A percentile compares a stretch with the other conserved stretches of the same genome.
These are phyloP conservation scores for Drosophila diplacantha DNA, from an alignment of 2,888 invertebrate genomes.

Conservation along the genomic window DNA sequence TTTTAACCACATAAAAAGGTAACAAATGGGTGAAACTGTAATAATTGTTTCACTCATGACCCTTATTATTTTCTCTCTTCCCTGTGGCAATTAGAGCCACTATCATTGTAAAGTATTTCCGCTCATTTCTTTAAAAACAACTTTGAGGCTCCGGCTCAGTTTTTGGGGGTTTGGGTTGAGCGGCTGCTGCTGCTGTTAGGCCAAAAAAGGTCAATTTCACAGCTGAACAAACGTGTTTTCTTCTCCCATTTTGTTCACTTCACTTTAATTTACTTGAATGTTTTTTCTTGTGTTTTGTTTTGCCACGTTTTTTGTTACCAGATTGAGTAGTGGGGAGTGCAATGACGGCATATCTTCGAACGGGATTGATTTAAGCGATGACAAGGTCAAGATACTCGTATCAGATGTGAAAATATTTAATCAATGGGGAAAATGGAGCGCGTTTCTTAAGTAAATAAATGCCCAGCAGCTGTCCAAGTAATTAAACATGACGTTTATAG, in stretches of 20 bases:
- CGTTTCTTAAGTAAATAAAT: constrained; percentile 14
- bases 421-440: constrained; percentile 26
- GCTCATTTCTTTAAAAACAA: constrained; percentile 40
- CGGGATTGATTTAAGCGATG: constrained; percentile 40
- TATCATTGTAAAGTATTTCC: constrained; percentile 55
- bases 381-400: constrained; percentile 59
- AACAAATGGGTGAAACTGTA: constrained; percentile 24
- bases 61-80: constrained; percentile 39
- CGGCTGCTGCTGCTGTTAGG: constrained; percentile 16
- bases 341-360: constrained; percentile 55
- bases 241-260: constrained; percentile 37
- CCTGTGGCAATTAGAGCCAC: constrained; percentile 38
- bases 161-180: constrained; percentile 29
- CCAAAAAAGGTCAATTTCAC: constrained; percentile 68
- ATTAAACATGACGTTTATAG: constrained; percentile 26
- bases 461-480: constrained; percentile 31
- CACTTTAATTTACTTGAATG: constrained; percentile 16
- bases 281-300: constrained; percentile 25
- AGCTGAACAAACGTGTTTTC: constrained; percentile 63
- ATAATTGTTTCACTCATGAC: constrained; percentile 36
- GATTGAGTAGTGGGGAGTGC: constrained; percentile 33
- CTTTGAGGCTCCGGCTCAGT: constrained; percentile 12
- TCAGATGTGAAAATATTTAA: constrained; percentile 44
- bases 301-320: constrained; percentile 42
- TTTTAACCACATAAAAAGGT: no score